phyloP scores from a whole-genome alignment of 2,113 vertebrate species.

The Promerops cafer region DNA sequence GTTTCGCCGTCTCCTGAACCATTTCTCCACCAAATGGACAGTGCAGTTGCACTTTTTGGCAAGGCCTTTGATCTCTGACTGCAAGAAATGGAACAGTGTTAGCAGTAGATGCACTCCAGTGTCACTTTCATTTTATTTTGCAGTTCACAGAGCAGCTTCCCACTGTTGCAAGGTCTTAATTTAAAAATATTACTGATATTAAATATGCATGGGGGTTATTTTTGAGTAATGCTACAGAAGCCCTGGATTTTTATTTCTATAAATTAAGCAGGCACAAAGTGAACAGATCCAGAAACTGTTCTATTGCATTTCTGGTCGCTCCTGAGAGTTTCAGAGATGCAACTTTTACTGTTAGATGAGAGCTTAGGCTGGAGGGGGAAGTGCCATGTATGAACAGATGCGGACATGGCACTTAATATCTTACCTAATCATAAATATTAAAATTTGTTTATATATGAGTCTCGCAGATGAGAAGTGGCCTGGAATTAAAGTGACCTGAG shows the following conservation, averaged over 20 bases:
- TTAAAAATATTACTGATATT: background rate
- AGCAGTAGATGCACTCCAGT: background rate
- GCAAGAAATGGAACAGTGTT: background rate
- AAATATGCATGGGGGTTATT: background rate
- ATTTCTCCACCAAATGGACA: conserved; percentile 81
- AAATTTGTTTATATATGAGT: background rate
- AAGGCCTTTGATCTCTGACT: conserved; percentile 85
- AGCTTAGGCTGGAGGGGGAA: background rate
- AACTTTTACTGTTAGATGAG: background rate
- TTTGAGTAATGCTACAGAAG: background rate
- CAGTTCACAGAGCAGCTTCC: background rate
- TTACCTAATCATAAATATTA: background rate
- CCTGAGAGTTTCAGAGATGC: background rate
- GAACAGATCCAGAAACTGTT: background rate
- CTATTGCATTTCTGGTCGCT: background rate
- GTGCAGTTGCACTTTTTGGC: conserved; percentile 88
- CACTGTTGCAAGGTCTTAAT: background rate
- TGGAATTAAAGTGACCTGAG: background rate
- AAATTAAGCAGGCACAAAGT: background rate
- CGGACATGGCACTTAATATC: background rate
- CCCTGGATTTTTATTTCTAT: background rate
- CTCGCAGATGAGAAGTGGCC: rapidly evolving
- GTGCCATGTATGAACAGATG: rapidly evolving
- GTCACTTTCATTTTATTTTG: background rate
- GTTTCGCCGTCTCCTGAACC: conserved; percentile 86